phyloP scores from a whole-genome alignment of 2,797 vertebrate species.

The Otolemur crassicaudatus region DNA sequence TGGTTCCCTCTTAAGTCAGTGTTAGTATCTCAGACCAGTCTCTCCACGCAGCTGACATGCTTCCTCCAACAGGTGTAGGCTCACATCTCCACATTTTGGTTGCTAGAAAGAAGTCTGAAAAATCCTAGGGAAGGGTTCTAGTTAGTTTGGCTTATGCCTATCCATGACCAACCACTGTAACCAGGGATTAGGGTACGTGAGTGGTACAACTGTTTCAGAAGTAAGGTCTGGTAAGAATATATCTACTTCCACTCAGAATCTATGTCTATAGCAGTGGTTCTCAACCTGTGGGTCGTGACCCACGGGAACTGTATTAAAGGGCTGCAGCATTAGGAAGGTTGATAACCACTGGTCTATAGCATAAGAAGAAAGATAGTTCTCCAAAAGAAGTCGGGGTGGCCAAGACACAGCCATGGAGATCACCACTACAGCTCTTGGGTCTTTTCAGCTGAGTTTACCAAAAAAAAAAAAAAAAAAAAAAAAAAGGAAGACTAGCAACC shows the following conservation, averaged over 20 bases:
- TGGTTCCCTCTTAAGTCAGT: background rate
- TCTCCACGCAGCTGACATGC: background rate
- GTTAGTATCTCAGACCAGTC: background rate
- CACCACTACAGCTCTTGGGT: background rate
- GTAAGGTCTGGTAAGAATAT: background rate
- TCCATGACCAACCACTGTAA: too few relatives aligned
- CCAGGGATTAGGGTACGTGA: background rate
- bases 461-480: too few relatives aligned
- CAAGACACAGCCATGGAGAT: background rate
- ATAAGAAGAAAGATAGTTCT: background rate
- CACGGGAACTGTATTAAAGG: too few relatives aligned
- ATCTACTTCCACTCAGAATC: background rate
- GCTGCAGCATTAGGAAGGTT: too few relatives aligned
- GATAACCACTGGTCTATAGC: too few relatives aligned
- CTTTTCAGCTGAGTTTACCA: fast-evolving
- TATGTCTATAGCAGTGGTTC: background rate
- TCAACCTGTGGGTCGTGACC: too few relatives aligned
- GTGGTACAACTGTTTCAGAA: background rate
- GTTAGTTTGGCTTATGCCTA: background rate
- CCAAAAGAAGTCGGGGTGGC: background rate
- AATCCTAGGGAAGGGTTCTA: background rate
- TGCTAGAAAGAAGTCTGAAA: background rate
- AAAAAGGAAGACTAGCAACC: background rate
- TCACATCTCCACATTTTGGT: too few relatives aligned
- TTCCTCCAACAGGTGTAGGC: background rate